Base-by-base conservation (phyloP, 2,888 invertebrate species). In the Dioctria rufipes region DNA sequence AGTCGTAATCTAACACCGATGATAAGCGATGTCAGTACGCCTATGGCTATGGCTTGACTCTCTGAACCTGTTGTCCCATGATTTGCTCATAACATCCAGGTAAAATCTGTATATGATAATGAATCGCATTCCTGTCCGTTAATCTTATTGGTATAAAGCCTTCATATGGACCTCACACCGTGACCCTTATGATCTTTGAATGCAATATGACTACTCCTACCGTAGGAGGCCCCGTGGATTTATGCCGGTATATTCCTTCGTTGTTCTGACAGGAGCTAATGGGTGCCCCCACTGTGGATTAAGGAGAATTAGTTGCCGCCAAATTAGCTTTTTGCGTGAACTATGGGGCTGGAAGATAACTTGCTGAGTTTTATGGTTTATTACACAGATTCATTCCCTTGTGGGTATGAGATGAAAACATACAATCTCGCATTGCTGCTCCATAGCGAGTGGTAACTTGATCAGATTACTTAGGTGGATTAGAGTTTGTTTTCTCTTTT, bases 191-290 rank as follows among this genome's bases (percentile, higher is more conserved):
- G 60, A n/a, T 9, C 73, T 40, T 4, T 43, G 60, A 39, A 60
- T 58, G 73, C 43, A 43, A 60, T 60, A 13, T 60, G 58, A 46
- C 58, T 60, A 25, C 58, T 25, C 25, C 25, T 60, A 42, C 73
- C 58, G 60, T 75, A 75, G 73, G 73, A 60, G 73, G 73, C 63
- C 58, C 69, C 39, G 39, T 40, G 73, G 60, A 75, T 75, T 75
- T 75, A 75, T 75, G 73, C 42, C 60, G 60, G 25, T 25, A 4
- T 43, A 42, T 75, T 75, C 39, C 25, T 42, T 25, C 25, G 25
- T 25, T 75, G 73, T 42, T 75, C 37, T 75, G 73, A 75, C 73
- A 43, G 58, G 73, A 25, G 25, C 60, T 25, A n/a, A 25, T 60
- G 73, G 25, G 60, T 54, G 73, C 73, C 60, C 73, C 73, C 43